Evolutionary conservation across 2,888 invertebrate species (phyloP).

Genomic region (Oscheius sp.): DNA sequence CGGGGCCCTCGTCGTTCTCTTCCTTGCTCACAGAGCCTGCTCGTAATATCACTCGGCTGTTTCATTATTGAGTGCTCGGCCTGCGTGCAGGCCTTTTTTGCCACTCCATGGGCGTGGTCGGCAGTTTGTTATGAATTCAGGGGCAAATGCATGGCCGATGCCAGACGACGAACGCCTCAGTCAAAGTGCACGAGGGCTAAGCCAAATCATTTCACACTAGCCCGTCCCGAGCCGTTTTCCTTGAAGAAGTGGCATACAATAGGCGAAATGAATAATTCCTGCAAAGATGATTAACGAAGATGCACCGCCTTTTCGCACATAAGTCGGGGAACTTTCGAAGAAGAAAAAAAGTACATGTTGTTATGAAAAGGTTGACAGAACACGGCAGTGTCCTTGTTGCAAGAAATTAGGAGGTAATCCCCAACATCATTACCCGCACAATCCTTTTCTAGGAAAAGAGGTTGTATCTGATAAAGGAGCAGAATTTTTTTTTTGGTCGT

Average conservation of each 20-base stretch:
- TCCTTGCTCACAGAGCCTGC: conserved; percentile 15
- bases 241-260: too few relatives aligned
- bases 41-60: conserved; percentile 39
- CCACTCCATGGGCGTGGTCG: conserved; percentile 33
- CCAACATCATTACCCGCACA: background rate
- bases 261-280: too few relatives aligned
- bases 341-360: too few relatives aligned
- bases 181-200: conserved; percentile 31
- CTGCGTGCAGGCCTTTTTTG: conserved; percentile 35
- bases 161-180: conserved; percentile 36
- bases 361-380: too few relatives aligned
- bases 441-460: too few relatives aligned
- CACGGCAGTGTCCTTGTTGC: background rate
- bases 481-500: conserved; percentile 9
- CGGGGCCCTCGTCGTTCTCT: conserved; percentile 3
- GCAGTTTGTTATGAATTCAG: conserved; percentile 41
- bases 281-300: too few relatives aligned
- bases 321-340: too few relatives aligned
- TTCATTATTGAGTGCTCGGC: conserved; percentile 39
- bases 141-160: conserved; percentile 37
- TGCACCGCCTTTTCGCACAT: too few relatives aligned
- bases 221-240: too few relatives aligned
- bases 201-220: conserved; percentile 29
- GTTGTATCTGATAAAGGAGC: background rate
- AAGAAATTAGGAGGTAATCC: conserved; percentile 31